A percentile compares a stretch with the other conserved stretches of the same genome.
Conservation (phyloP, 2,113 vertebrate species). For the Petrocephalus zakoni region DNA sequence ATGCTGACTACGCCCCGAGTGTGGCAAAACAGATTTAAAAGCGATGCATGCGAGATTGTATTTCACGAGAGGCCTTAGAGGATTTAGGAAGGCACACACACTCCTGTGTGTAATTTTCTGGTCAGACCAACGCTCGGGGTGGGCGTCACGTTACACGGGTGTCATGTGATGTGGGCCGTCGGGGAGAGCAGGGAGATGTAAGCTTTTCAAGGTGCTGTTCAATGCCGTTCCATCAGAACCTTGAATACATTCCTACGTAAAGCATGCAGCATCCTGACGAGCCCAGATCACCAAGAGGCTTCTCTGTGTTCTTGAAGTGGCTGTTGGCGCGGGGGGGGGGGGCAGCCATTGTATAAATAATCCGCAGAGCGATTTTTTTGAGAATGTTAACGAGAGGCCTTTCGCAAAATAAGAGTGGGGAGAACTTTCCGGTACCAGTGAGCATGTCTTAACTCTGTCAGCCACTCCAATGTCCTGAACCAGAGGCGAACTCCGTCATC, state of each 20-base stretch:
- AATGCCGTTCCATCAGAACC: too few relatives aligned
- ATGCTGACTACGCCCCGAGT: not conserved
- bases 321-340: not conserved
- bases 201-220: not conserved
- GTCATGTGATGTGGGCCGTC: not conserved
- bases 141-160: not conserved
- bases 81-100: not conserved
- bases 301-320: not conserved
- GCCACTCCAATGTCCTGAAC: not conserved
- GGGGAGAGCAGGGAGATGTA: not conserved
- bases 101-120: not conserved
- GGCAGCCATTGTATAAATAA: conserved; percentile 12
- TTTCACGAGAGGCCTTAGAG: conserved; percentile 7
- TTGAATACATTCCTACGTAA: not conserved
- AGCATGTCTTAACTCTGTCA: too few relatives aligned
- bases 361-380: not conserved
- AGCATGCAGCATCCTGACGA: not conserved
- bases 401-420: not conserved
- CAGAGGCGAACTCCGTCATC: not conserved
- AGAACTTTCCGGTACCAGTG: too few relatives aligned
- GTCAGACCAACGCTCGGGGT: not conserved
- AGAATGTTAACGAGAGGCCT: not conserved
- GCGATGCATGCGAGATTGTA: not conserved
- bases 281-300: not conserved
- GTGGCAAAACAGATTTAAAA: not conserved